phyloP scores from a whole-genome alignment of 1,140 invertebrate genomes.

The Daktulosphaira vitifoliae region DNA sequence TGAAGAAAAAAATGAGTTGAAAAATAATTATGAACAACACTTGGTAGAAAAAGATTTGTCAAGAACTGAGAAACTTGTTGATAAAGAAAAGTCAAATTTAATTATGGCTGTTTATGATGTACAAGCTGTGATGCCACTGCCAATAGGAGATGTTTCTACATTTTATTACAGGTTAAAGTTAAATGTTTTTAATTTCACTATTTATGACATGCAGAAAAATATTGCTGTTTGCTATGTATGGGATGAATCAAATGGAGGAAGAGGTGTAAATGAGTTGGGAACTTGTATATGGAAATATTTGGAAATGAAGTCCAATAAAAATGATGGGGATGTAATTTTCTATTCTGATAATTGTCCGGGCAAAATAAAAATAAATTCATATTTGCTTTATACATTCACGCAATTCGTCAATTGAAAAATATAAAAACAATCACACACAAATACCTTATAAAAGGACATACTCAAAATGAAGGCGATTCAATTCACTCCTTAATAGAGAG shows the following conservation, averaged over 20 bases:
- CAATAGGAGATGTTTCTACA: conserved; percentile 36
- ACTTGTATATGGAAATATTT: conserved; percentile 37
- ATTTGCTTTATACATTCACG: conserved; percentile 16
- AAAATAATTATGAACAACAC: conserved; percentile 35
- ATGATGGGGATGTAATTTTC: conserved; percentile 35
- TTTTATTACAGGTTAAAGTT: too few species aligned
- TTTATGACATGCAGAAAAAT: too few species aligned
- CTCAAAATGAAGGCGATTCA: conserved; percentile 24
- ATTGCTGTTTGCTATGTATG: conserved; percentile 39
- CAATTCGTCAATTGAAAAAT: conserved; percentile 2
- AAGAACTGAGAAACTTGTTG: conserved; percentile 27
- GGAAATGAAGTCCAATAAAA: conserved; percentile 19
- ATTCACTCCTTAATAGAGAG: conserved; percentile 18
- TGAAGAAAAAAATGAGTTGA: conserved; percentile 27
- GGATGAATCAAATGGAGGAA: conserved; percentile 38
- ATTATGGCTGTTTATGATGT: conserved; percentile 37
- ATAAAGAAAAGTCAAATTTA: conserved; percentile 33
- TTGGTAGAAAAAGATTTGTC: conserved; percentile 34
- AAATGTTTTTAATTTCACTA: too few species aligned
- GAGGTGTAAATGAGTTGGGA: conserved; percentile 39
- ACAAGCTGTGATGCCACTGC: conserved; percentile 35
- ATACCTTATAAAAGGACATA: conserved; percentile 24
- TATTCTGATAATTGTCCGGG: conserved; percentile 38
- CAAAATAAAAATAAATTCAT: conserved; percentile 36
- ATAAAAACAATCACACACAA: conserved; percentile 29